Evolutionary conservation across 2,888 invertebrate genomes (phyloP).

Genomic region (Dendrolimus pini): DNA sequence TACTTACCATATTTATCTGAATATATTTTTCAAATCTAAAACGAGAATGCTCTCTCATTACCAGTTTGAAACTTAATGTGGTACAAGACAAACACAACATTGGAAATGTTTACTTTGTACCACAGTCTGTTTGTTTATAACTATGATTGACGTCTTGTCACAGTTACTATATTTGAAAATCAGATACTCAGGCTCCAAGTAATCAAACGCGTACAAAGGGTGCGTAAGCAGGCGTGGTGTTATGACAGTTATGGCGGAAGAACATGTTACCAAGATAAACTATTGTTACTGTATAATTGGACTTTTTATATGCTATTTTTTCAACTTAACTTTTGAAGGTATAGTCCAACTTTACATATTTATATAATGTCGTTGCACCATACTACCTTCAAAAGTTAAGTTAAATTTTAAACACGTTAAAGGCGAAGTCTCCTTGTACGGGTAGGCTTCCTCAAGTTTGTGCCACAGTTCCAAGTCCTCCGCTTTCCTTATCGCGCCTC

Average conservation of each 20-base stretch:
- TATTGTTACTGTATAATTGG: background rate
- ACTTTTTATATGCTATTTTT: too few species aligned
- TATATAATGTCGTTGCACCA: too few species aligned
- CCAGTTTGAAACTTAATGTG: too few species aligned
- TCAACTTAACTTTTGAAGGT: too few species aligned
- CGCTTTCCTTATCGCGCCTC: background rate
- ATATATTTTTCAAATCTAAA: too few species aligned
- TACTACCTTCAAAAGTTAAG: too few species aligned
- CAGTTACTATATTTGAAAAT: conserved; percentile 1
- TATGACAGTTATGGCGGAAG: conserved; percentile 65
- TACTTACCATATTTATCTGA: too few species aligned
- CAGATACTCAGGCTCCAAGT: background rate
- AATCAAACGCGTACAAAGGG: conserved; percentile 33
- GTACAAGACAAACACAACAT: too few species aligned
- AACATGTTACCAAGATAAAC: conserved; percentile 40
- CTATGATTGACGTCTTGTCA: conserved; percentile 33
- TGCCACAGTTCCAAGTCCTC: conserved; percentile 8
- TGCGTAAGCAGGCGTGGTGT: conserved; percentile 50
- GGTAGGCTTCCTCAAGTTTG: background rate
- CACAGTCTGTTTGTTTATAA: conserved; percentile 10
- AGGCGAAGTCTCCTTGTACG: too few species aligned
- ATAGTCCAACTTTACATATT: too few species aligned
- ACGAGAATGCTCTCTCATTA: too few species aligned
- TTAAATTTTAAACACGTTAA: too few species aligned
- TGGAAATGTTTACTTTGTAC: background rate